Conservation (phyloP, 37 sponge, comb jelly and placozoan genomes). For the Halisarca cf. caerulea region DNA sequence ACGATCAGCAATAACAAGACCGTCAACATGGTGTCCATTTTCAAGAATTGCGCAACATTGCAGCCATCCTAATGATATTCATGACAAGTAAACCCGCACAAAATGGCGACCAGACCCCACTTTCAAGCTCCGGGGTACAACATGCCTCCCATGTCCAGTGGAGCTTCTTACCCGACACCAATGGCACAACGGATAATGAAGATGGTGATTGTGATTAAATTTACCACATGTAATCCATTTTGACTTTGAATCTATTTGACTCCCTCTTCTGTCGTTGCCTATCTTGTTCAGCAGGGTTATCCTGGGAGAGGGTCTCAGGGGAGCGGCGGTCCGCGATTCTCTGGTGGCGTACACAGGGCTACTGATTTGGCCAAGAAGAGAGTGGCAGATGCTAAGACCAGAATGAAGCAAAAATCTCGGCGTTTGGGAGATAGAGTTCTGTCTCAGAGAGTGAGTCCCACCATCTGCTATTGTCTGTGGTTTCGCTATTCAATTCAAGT, state of each 20-base stretch:
- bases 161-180: neutral
- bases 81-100: neutral
- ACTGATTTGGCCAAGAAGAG: conserved; percentile 70
- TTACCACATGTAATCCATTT: neutral
- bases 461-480: too few relatives aligned
- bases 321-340: neutral
- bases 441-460: conserved; percentile 71
- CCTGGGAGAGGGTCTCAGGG: conserved; percentile 11
- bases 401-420: neutral
- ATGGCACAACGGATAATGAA: conserved; percentile 13
- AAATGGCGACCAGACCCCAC: conserved; percentile 27
- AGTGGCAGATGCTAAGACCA: conserved; percentile 41
- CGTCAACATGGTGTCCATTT: conserved; percentile 4
- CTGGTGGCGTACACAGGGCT: conserved; percentile 32
- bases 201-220: neutral
- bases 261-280: neutral
- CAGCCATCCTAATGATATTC: neutral
- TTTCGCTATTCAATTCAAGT: too few relatives aligned
- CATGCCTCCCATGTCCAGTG: neutral
- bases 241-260: neutral
- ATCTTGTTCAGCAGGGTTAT: neutral
- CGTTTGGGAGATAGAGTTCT: conserved; percentile 70
- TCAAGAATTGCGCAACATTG: neutral
- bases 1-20: neutral
- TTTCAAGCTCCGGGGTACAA: neutral